A percentile compares a stretch with the other conserved stretches of the same genome.
phyloP scores from a whole-genome alignment of 2,888 invertebrate species.

The Meiosimyza platycephala region DNA sequence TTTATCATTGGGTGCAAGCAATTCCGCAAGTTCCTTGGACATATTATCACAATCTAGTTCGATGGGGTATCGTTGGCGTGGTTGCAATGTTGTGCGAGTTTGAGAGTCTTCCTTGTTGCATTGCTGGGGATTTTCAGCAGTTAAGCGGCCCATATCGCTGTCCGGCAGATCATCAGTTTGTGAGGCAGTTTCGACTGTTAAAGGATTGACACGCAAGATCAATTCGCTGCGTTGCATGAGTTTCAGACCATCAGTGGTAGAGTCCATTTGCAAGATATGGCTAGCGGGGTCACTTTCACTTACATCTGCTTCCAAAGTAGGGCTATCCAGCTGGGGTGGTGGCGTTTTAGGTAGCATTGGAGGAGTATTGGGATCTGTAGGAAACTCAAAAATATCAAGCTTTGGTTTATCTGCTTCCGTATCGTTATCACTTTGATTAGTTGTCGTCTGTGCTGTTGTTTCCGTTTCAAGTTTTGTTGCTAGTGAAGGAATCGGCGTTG shows the following conservation, averaged over 20 bases:
- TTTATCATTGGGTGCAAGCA: slow-evolving; percentile 73
- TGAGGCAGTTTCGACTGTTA: slow-evolving; percentile 73
- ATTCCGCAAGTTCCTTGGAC: slow-evolving; percentile 73
- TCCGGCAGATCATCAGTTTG: slow-evolving; percentile 70
- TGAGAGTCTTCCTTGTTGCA: slow-evolving; percentile 53
- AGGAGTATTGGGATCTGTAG: slow-evolving; percentile 18
- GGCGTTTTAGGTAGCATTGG: slow-evolving; percentile 45
- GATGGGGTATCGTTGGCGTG: slow-evolving; percentile 75
- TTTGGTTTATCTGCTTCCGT: slow-evolving; percentile 18
- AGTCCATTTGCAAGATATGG: slow-evolving; percentile 51
- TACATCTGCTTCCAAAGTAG: not conserved
- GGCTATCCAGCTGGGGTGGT: slow-evolving; percentile 31
- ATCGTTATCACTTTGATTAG: not conserved
- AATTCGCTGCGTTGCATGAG: slow-evolving; percentile 75
- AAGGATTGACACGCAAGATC: slow-evolving; percentile 72
- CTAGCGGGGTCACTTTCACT: slow-evolving; percentile 38
- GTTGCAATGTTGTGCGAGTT: slow-evolving; percentile 62
- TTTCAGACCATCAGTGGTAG: slow-evolving; percentile 66
- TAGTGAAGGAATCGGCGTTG: too few relatives aligned
- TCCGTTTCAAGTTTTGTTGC: not conserved
- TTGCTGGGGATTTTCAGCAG: slow-evolving; percentile 46
- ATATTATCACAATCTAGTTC: slow-evolving; percentile 84
- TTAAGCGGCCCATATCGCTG: slow-evolving; percentile 54
- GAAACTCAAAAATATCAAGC: not conserved
- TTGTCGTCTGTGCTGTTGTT: too few relatives aligned